Conservation (phyloP, 2,797 vertebrate species). For the Enteromius viviparus region DNA sequence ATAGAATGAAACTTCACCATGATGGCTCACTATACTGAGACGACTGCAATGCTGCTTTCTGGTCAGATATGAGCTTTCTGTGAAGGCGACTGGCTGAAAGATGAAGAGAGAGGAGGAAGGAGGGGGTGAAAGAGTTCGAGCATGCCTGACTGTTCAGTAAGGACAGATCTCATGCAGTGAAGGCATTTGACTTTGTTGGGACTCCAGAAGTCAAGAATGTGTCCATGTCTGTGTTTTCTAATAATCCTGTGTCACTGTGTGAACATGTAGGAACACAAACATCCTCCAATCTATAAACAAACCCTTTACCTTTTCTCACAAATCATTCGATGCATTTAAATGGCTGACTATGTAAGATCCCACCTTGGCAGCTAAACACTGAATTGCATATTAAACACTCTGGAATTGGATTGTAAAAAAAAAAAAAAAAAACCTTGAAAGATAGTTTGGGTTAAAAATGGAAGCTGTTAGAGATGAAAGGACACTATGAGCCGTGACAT, state of each 20-base stretch:
- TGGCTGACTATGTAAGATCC: neutral
- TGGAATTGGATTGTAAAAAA: neutral
- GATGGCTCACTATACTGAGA: neutral
- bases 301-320: neutral
- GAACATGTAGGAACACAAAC: slow-evolving; percentile 3
- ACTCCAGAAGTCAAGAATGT: slow-evolving; percentile 9
- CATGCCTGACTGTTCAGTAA: neutral
- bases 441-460: slow-evolving; percentile 15
- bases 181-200: neutral
- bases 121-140: neutral
- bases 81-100: neutral
- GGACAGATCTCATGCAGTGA: slow-evolving; percentile 24
- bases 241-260: neutral
- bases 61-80: neutral
- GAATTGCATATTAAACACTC: neutral
- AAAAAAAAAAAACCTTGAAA: neutral
- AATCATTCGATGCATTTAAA: neutral
- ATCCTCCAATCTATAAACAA: slow-evolving; percentile 7
- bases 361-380: neutral
- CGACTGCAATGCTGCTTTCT: neutral
- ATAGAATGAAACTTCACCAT: neutral
- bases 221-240: slow-evolving; percentile 13
- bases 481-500: neutral
- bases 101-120: neutral
- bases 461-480: slow-evolving; percentile 10